phyloP scores from a whole-genome alignment of 92 coral and sea anemone species.

The Blastomussa wellsi region DNA sequence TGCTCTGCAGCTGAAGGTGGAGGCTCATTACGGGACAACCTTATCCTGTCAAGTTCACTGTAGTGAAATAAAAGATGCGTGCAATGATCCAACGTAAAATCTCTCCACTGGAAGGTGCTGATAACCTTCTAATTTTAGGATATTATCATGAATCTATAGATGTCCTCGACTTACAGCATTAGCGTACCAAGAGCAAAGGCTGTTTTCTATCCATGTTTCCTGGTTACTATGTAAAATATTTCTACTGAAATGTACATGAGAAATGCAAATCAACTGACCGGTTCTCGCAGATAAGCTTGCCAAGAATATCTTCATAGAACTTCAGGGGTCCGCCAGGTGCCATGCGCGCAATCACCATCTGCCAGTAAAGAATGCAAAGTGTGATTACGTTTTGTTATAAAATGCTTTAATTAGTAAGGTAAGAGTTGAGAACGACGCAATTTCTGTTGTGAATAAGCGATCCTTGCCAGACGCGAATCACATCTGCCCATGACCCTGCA shows the following conservation, averaged over 20 bases:
- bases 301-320: background rate
- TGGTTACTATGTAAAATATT: too few species aligned
- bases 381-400: background rate
- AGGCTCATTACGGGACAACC: background rate
- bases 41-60: background rate
- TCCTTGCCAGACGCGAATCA: too few species aligned
- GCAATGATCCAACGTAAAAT: background rate
- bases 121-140: too few species aligned
- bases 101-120: too few species aligned
- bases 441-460: too few species aligned
- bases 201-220: too few species aligned
- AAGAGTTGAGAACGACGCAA: too few species aligned
- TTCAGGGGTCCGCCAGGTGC: background rate
- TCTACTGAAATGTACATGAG: background rate
- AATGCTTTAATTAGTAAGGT: background rate
- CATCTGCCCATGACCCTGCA: too few species aligned
- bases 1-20: background rate
- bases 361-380: background rate
- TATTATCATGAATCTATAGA: too few species aligned
- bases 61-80: background rate
- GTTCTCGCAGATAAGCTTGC: background rate
- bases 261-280: background rate
- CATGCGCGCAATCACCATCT: background rate
- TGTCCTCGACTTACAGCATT: too few species aligned
- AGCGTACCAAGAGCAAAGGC: too few species aligned